phyloP scores from a whole-genome alignment of 2,797 vertebrate species.

The Choloepus didactylus region DNA sequence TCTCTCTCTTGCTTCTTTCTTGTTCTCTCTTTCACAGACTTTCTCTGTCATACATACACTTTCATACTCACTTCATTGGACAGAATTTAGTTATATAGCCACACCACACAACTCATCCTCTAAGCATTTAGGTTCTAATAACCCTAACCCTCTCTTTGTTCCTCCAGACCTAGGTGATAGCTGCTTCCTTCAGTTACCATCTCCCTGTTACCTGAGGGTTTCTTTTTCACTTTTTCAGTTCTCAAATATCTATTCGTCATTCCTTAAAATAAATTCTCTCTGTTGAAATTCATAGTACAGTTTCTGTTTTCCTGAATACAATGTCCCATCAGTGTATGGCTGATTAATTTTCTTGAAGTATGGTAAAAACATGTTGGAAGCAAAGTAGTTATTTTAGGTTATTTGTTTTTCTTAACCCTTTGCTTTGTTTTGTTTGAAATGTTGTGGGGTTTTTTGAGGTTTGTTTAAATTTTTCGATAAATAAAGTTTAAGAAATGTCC shows the following conservation, averaged over 20 bases:
- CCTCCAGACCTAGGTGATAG: background rate
- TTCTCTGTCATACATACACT: background rate
- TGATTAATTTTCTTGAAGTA: too few relatives aligned
- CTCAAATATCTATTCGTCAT: slow-evolving; percentile 23
- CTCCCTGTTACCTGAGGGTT: background rate
- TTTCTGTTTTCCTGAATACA: slow-evolving; percentile 56
- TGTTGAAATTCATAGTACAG: background rate
- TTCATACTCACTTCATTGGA: background rate
- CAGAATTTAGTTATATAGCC: background rate
- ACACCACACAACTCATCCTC: background rate
- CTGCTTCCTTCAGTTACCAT: background rate
- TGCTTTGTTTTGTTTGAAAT: too few relatives aligned
- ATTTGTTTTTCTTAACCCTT: too few relatives aligned
- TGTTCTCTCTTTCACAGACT: background rate
- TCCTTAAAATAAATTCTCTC: slow-evolving; percentile 1
- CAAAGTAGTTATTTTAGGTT: too few relatives aligned
- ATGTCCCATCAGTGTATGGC: background rate
- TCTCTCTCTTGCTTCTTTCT: background rate
- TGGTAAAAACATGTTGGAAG: too few relatives aligned
- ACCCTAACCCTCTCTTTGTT: background rate
- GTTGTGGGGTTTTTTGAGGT: too few relatives aligned
- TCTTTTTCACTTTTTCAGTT: background rate
- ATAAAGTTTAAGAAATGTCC: background rate
- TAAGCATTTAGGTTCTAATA: background rate
- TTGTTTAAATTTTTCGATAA: too few relatives aligned